Base-by-base conservation (phyloP, 2,113 vertebrate species). In the Paramisgurnus dabryanus region DNA sequence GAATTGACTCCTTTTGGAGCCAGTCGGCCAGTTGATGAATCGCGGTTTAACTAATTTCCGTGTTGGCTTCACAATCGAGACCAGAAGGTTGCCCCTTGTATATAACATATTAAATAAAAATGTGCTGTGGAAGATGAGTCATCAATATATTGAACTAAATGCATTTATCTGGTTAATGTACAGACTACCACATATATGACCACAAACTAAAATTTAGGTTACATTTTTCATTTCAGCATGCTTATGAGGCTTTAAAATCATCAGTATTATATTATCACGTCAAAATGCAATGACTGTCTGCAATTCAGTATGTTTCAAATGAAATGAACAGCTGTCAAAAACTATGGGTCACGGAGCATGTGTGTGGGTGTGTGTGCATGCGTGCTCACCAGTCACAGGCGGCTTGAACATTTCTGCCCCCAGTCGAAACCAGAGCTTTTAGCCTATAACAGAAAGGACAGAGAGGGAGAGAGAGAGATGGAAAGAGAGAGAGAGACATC, bases 351-450 rank as follows among this genome's bases (percentile, higher is more conserved):
- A 70, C 2, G 45, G 58, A 8, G 18, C 13, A 13, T 75, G 67
- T 76, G 43, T 72, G 60, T 73, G 66, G 72, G 61, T 39, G 27
- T 64, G 41, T 15, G 40, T 34, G 43, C 55, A 43, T 82, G 76
- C 84, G 90, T 89, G 95, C 97, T 94, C 94, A 98, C 98, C 98
- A 99, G 93, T 99, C 98, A 89, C 98, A 99, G 73, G 98, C 97
- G 57, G 96, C 96, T 90, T 99, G 97, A 57, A 99, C 97, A 0
- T 97, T 99, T 90, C 95, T 95, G 88, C 97, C 96, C 60, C 97
- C 97, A 0, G 96, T 98, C 0, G 97, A 98, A 77, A 97, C 96
- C 89, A 99, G 88, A 60, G 97, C 96, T 92, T 98, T 99, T 90
- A 98, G 93, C 78, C 97, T 99, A 78, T 67, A 69, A 75, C 61